phyloP scores from a whole-genome alignment of 2,113 vertebrate genomes.

The Verasper variegatus region DNA sequence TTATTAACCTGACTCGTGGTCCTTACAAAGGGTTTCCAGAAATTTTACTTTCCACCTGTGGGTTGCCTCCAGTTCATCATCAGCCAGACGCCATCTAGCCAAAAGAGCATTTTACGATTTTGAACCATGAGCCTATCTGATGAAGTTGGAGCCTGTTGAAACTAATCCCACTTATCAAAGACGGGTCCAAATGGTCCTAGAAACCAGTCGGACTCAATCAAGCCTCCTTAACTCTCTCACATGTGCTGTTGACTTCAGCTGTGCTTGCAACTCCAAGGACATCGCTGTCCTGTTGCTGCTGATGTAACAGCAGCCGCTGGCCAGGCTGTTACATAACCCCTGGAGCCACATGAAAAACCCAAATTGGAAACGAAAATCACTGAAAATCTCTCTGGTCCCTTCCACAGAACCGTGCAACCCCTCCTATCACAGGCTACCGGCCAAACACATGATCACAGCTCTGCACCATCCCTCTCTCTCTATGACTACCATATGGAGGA shows the following conservation, averaged over 20 bases:
- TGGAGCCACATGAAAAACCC: slow-evolving; percentile 68
- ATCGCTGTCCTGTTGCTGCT: slow-evolving; percentile 57
- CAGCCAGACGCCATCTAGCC: slow-evolving; percentile 25
- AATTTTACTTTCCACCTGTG: slow-evolving; percentile 42
- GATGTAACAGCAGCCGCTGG: slow-evolving; percentile 64
- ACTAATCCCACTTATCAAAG: slow-evolving; percentile 33
- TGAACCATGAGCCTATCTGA: slow-evolving; percentile 32
- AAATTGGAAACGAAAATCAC: slow-evolving; percentile 58
- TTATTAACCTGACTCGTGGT: slow-evolving; percentile 54
- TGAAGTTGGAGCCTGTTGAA: slow-evolving; percentile 32
- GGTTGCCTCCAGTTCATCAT: slow-evolving; percentile 29
- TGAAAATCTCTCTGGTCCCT: slow-evolving; percentile 55
- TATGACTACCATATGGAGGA: slow-evolving; percentile 46
- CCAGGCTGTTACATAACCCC: slow-evolving; percentile 71
- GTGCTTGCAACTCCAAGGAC: slow-evolving; percentile 50
- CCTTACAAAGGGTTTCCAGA: slow-evolving; percentile 53
- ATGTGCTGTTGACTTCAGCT: slow-evolving; percentile 59
- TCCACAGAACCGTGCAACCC: slow-evolving; percentile 38
- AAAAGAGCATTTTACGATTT: slow-evolving; percentile 22
- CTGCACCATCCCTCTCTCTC: slow-evolving; percentile 9
- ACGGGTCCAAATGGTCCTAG: slow-evolving; percentile 25
- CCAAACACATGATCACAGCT: slow-evolving; percentile 56
- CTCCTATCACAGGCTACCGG: slow-evolving; percentile 41
- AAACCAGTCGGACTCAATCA: slow-evolving; percentile 55
- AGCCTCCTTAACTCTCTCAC: slow-evolving; percentile 30